Evolutionary conservation across 2,797 vertebrate species (phyloP).

Genomic region (Hylomyscus alleni): DNA sequence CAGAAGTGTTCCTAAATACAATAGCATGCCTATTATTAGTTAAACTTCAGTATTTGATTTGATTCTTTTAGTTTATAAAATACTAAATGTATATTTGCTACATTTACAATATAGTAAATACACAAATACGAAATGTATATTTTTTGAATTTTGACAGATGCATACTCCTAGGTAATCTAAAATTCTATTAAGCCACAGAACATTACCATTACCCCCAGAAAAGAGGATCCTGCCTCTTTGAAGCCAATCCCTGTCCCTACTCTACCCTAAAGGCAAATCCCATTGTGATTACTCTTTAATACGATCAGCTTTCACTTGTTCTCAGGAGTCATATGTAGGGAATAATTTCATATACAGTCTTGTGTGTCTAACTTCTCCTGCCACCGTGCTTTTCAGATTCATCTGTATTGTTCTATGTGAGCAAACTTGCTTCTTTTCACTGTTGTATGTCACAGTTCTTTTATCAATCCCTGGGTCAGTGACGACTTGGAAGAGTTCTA

Average conservation of each 20-base stretch:
- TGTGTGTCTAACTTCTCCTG: slow-evolving; percentile 50
- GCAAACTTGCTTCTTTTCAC: slow-evolving; percentile 47
- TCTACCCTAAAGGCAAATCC: background rate
- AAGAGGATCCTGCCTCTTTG: slow-evolving; percentile 27
- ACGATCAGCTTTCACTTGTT: slow-evolving; percentile 5
- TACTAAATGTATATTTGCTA: background rate
- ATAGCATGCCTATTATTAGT: slow-evolving; percentile 3
- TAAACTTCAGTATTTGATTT: slow-evolving; percentile 54
- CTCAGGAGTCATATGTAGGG: slow-evolving; percentile 20
- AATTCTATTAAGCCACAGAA: slow-evolving; percentile 24
- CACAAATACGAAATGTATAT: slow-evolving; percentile 22
- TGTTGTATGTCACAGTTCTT: slow-evolving; percentile 11
- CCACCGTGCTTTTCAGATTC: slow-evolving; percentile 30
- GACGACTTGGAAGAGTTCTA: background rate
- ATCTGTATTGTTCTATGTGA: slow-evolving; percentile 5
- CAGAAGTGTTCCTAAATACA: slow-evolving; percentile 11
- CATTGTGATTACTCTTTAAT: slow-evolving; percentile 6
- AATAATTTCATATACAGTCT: slow-evolving; percentile 16
- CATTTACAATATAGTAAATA: background rate
- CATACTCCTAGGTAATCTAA: slow-evolving; percentile 1
- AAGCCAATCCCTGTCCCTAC: background rate
- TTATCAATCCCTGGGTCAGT: background rate
- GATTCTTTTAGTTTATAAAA: slow-evolving; percentile 49
- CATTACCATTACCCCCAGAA: slow-evolving; percentile 12
- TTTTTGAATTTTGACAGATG: slow-evolving; percentile 45